Percentiles rank a stretch among this genome's conserved stretches.
These are phyloP conservation scores for Stictonetta naevosa DNA, from an alignment of 2,113 vertebrate genomes.

Conservation along the genomic window DNA sequence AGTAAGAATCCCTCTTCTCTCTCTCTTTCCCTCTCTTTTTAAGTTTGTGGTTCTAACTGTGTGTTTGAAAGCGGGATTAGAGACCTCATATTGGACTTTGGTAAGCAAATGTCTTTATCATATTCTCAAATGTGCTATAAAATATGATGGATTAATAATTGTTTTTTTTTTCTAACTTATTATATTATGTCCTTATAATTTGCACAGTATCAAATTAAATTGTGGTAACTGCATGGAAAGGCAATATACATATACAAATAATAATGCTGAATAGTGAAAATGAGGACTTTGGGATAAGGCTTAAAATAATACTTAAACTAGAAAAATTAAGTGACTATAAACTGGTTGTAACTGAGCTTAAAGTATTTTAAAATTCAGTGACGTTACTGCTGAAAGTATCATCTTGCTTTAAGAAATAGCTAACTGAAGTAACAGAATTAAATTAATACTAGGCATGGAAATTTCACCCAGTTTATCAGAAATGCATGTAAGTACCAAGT, in stretches of 20 bases:
- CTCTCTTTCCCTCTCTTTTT: neutral
- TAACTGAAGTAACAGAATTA: neutral
- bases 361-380: neutral
- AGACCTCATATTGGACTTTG: conserved; percentile 97
- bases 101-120: conserved; percentile 74
- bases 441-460: neutral
- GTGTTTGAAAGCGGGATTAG: conserved; percentile 96
- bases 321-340: neutral
- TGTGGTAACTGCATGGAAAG: neutral
- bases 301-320: neutral
- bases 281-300: neutral
- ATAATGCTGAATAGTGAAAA: neutral
- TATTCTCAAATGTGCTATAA: neutral
- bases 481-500: neutral
- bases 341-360: neutral
- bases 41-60: conserved; percentile 99
- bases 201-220: neutral
- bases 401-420: neutral
- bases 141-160: neutral
- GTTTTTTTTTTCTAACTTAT: neutral
- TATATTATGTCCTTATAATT: neutral
- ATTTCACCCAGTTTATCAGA: neutral
- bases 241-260: neutral
- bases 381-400: neutral
- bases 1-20: neutral